Evolutionary conservation across 2,888 invertebrate genomes (phyloP).

Genomic region (Stegana nigrithorax): DNA sequence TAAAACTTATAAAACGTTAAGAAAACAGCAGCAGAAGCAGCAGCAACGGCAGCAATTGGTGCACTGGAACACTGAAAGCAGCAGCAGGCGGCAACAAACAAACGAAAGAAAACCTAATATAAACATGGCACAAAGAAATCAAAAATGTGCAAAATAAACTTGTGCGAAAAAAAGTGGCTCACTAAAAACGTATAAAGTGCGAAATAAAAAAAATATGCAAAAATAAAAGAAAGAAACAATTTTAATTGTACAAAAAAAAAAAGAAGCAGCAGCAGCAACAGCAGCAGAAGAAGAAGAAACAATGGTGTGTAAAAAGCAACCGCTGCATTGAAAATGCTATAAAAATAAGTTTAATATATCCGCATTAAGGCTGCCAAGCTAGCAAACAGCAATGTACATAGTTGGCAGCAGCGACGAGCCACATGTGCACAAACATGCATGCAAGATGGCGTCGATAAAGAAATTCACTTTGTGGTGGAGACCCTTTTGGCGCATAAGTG

Average conservation of each 20-base stretch:
- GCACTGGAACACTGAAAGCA: background rate
- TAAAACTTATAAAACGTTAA: slow-evolving; percentile 34
- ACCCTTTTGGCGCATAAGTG: slow-evolving; percentile 12
- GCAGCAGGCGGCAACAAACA: background rate
- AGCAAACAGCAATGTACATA: background rate
- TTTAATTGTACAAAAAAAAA: background rate
- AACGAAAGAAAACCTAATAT: slow-evolving; percentile 5
- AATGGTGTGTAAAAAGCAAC: background rate
- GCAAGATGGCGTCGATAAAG: slow-evolving; percentile 10
- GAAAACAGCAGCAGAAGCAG: background rate
- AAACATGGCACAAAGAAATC: background rate
- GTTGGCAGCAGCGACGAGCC: background rate
- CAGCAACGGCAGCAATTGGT: no score
- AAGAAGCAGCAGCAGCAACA: background rate
- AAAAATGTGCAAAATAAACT: background rate
- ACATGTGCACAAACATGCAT: background rate
- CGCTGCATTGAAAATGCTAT: slow-evolving; percentile 30
- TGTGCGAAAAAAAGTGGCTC: background rate
- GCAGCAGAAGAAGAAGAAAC: background rate
- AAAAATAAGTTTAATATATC: slow-evolving; percentile 60
- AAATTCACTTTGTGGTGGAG: slow-evolving; percentile 14
- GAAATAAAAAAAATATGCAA: background rate
- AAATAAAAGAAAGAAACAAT: background rate
- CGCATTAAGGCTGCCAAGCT: slow-evolving; percentile 45
- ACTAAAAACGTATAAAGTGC: no score